Base-by-base conservation (phyloP, 1,140 invertebrate genomes). In the Lepidurus arcticus region DNA sequence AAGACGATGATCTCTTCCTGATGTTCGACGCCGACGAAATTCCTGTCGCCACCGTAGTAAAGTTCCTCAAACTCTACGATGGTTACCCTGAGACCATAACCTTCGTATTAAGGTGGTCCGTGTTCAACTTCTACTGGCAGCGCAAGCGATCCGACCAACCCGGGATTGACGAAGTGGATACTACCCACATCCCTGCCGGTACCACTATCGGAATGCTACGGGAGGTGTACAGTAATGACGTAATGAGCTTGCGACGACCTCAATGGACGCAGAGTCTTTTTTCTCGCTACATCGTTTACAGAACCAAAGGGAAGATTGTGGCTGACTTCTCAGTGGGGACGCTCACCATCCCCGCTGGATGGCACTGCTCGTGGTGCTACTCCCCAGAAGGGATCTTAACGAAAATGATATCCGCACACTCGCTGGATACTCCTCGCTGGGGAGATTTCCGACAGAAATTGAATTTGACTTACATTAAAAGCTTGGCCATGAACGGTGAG, bases 81-180 rank as follows among this genome's bases (percentile, higher is more conserved):
- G 88, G 89, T 34, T 89, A 88, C 85, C 87, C 89, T 11, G 86
- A 90, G 82, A 89, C 88, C 1, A 86, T 90, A 21, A 85, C 85
- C 44, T 90, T 91, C 80, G 85, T 90, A 75, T 81, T 90, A 24
- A 85, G 89, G 79, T 90, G 89, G 87, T 90, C 88, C 5, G 88
- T 91, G 1, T 91, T 88, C 82, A 90, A 90, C 11, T 91, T 90
- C 80, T 91, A 88, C 81, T 91, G 90, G 90, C 9, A 82, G 86
- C 24, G 88, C 86, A 80, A 65, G 53, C 53, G 53, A 21, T n/a
- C 53, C 8, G 53, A 65, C 13, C 53, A 65, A 65, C 53, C 53
- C 21, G 53, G 53, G 1, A 65, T 65, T 65, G n/a, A 75, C 5
- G 74, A 75, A 75, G 42, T 16, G 13, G 42, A 44, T 75, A 75